phyloP scores from a whole-genome alignment of 2,888 invertebrate species.

The Cephonodes hylas region DNA sequence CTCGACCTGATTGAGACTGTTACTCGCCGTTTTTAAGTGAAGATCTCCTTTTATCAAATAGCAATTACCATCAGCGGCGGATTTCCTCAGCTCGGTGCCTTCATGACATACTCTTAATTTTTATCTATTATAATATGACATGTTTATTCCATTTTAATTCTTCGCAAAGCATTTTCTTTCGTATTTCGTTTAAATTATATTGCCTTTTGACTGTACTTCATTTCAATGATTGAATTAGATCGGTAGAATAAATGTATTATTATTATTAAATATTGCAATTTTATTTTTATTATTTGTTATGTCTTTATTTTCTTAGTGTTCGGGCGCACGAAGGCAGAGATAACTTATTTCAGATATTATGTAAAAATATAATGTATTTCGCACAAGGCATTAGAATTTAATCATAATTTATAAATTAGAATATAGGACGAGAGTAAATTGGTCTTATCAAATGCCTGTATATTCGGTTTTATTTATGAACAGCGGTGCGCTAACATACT shows the following conservation, averaged over 20 bases:
- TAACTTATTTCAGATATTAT: not conserved
- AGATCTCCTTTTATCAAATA: too few relatives aligned
- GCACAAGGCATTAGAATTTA: not conserved
- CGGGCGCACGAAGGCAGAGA: not conserved
- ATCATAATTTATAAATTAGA: not conserved
- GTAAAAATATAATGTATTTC: not conserved
- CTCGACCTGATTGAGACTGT: not conserved
- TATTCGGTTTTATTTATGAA: not conserved
- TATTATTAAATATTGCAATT: not conserved
- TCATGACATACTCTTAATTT: not conserved
- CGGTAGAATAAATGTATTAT: conserved; percentile 10
- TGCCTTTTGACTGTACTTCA: not conserved
- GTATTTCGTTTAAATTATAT: conserved; percentile 2
- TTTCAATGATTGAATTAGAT: not conserved
- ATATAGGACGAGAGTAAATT: not conserved
- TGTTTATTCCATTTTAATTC: not conserved
- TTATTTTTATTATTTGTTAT: not conserved
- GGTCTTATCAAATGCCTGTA: not conserved
- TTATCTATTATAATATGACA: not conserved
- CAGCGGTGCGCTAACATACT: not conserved
- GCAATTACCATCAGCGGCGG: not conserved
- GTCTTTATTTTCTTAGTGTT: conserved; percentile 1
- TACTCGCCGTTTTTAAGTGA: too few relatives aligned
- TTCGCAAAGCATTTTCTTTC: not conserved
- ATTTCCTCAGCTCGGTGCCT: not conserved